Evolutionary conservation across 2,113 vertebrate species (phyloP).

Genomic region (Chamaea fasciata): DNA sequence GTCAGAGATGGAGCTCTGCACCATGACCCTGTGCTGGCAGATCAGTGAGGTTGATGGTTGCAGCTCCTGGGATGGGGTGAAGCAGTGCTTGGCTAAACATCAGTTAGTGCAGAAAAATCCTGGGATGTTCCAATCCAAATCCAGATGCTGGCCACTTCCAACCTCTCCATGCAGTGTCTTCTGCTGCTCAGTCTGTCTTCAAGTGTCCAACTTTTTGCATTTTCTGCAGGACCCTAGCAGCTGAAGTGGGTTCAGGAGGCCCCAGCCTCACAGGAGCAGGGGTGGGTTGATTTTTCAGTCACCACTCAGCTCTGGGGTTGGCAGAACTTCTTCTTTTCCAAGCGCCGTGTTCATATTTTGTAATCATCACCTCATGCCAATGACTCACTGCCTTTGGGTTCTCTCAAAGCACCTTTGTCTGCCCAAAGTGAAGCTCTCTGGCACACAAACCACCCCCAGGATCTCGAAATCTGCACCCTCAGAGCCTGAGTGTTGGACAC

Average conservation of each 20-base stretch:
- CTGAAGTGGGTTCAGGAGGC: background rate
- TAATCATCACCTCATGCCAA: background rate
- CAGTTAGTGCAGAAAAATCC: background rate
- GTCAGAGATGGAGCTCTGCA: background rate
- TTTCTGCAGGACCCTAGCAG: background rate
- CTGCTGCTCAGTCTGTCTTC: background rate
- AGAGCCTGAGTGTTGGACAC: background rate
- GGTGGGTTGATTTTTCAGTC: background rate
- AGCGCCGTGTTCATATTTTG: background rate
- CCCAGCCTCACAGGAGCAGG: background rate
- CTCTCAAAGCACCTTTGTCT: background rate
- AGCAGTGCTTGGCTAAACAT: background rate
- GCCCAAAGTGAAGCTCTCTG: background rate
- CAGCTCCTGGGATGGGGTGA: background rate
- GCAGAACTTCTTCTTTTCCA: background rate
- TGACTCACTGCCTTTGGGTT: background rate
- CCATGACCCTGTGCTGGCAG: background rate
- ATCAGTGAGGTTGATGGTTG: background rate
- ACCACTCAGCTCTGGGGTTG: background rate
- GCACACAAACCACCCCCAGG: background rate
- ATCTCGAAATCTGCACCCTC: background rate
- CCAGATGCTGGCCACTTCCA: background rate
- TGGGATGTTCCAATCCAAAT: accelerated
- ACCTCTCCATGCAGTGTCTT: background rate
- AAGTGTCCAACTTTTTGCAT: background rate